Evolutionary conservation across 2,888 invertebrate genomes (phyloP), one percentile per base, ranked within the genome.

Genomic region (Hyppa rectilinea): DNA sequence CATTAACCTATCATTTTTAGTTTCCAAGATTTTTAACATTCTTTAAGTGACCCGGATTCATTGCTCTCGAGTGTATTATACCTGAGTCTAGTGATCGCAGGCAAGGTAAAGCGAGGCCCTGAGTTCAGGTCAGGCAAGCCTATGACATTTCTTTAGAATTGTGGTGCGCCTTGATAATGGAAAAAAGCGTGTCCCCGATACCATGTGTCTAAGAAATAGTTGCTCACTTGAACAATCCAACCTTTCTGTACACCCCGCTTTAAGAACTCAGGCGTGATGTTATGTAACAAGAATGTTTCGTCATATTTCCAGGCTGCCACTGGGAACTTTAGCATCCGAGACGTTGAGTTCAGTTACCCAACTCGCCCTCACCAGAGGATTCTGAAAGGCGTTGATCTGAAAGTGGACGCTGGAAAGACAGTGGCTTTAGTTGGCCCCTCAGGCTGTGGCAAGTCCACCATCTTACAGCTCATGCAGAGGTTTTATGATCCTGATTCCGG

Each of bases 381-480:
- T 4, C 95, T 99, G 9, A 96, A 97, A 82, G 97, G 97, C 17
- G 90, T 98, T 40, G 96, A 97, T 89, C 97, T 81, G 93, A 97
- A 92, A 96, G 97, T 74, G 82, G 97, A 86, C 50, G 97, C 97
- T 38, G 98, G 98, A 0, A 97, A 97, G 85, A 98, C 97, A 36
- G 97, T 98, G 0, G 98, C 97, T 0, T 92, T 98, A 20, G 98
- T 97, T 9, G 97, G 97, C 1, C 96, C 97, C 2, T 97, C 97
- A 17, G 98, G 98, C 2, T 98, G 98, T 82, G 98, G 98, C 9
- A 98, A 98, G 89, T 98, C 98, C 0, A 98, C 98, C 0, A 96
- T 97, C 63, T 96, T 98, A 49, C 98, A 98, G 86, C 92, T 98
- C 5, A 91, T 98, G 74, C 97, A 98, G 87, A 94, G 98, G 58